These are phyloP conservation scores for Polia nebulosa DNA, from an alignment of 2,888 invertebrate species.

Conservation along the genomic window DNA sequence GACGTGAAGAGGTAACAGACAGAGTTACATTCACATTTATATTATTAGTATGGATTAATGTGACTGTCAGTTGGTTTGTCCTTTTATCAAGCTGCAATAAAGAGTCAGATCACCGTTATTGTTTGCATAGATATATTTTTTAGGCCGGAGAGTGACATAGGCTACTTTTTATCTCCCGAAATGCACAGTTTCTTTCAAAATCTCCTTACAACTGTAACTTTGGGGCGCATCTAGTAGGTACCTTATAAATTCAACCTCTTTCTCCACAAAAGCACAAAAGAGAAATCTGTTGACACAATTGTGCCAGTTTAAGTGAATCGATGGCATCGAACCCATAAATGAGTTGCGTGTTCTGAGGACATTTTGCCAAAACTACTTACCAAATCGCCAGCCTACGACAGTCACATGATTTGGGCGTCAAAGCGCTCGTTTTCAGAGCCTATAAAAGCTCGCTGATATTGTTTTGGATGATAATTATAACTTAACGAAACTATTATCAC, in stretches of 20 bases:
- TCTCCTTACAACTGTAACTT: background rate
- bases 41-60: no score
- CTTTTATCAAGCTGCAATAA: no score
- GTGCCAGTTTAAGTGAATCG: slow-evolving; percentile 38
- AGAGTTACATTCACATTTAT: no score
- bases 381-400: slow-evolving; percentile 72
- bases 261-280: slow-evolving; percentile 29
- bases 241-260: slow-evolving; percentile 10
- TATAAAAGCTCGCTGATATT: slow-evolving; percentile 50
- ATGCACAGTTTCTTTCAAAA: background rate
- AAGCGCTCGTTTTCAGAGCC: slow-evolving; percentile 56
- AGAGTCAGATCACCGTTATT: no score
- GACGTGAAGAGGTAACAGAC: no score
- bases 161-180: background rate
- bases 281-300: slow-evolving; percentile 54
- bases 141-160: background rate
- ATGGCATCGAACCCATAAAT: slow-evolving; percentile 54
- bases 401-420: slow-evolving; percentile 69
- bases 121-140: no score
- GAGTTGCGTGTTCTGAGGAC: slow-evolving; percentile 69
- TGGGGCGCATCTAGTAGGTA: background rate
- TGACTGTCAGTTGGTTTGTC: no score
- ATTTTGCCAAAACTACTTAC: slow-evolving; percentile 68
- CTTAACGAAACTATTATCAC: slow-evolving; percentile 24
- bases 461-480: slow-evolving; percentile 25